Evolutionary conservation across 2,797 vertebrate species (phyloP), one percentile per base, ranked within the genome.

Genomic region (Acipenser oxyrinchus): DNA sequence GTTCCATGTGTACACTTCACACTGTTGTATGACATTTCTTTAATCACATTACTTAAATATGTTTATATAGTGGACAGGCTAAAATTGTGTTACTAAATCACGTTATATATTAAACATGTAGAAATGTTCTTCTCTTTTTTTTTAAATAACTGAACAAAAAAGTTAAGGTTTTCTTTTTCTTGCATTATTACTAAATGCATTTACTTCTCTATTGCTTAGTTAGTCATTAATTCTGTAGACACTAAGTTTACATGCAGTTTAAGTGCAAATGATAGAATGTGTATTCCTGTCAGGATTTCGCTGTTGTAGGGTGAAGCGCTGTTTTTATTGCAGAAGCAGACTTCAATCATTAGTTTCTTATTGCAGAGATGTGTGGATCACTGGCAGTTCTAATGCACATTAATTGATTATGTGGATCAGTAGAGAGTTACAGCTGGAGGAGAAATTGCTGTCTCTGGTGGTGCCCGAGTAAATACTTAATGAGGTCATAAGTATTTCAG

Each of bases 401-500:
- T 94, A 95, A 96, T 97, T 96, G 95, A 98, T 98, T 96, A 94
- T 92, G 86, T 88, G 89, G 91, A 92, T 37, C 23, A 37, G 23
- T 37, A 37, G 23, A 37, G 23, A 37, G 23, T 37, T 37, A 37
- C 23, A 37, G 23, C 23, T 37, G 23, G 89, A 89, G 87, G 90
- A 91, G 85, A 82, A 90, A 88, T 84, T 78, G 75, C 90, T 85
- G 12, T 86, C 91, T 92, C 89, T 90, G 90, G 87, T 87, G 84
- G 95, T 91, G 94, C 91, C 88, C 84, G 85, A 92, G 91, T 95
- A 95, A 96, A 98, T 97, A 96, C 88, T 98, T 97, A 94, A 98
- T 97, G 94, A 98, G 92, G 89, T 90, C 86, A 37, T 37, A 89
- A 89, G 89, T 90, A 92, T 92, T 92, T 92, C 92, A 94, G 92